Evolutionary conservation across 1,140 invertebrate species (phyloP), one percentile per base, ranked within the genome.

Genomic region (Drosophila aff.): DNA sequence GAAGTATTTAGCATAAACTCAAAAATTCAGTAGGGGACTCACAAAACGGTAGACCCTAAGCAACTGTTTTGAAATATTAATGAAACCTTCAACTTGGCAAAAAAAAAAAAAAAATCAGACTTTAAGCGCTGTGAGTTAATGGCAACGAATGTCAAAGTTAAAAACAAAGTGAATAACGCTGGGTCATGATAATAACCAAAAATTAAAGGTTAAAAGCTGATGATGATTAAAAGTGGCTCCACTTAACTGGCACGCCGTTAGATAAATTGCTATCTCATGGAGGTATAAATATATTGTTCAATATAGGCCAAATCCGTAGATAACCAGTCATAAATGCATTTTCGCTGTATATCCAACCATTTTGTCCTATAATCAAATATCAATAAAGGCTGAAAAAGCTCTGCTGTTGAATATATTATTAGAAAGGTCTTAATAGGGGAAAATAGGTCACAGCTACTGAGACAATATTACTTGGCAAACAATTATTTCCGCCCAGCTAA

Each of bases 1-100:
- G 33, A 62, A 62, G 28, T 18, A 16, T 9, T 18, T 40, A 23
- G 26, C 18, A 49, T 47, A 43, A 36, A 11, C 16, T 60, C 4
- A 6, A 40, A 47, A 65, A 65, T 59, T n/a, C 40, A 21, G 38
- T 52, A 60, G 44, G 52, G 53, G n/a, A 60, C 41, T 59, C 21
- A 43, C 44, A 43, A 71, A 50, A 18, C 13, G 21, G 41, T 60
- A 10, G 44, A 73, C 28, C 31, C 9, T 4, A 59, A 23, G 15
- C 28, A 18, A 36, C 13, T 23, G 23, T 58, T 59, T 47, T 40
- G 8, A 71, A 59, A 28, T 23, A 26, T 69, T 13, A 64, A 47
- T 46, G 26, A 77, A 81, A 69, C 74, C 82, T 85, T 86, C 47
- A 78, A 72, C 46, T 47, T 63, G 43, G 59, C 58, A 50, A 31